Evolutionary conservation across 2,797 vertebrate genomes (phyloP).

Genomic region (Sebastiscus tertius): DNA sequence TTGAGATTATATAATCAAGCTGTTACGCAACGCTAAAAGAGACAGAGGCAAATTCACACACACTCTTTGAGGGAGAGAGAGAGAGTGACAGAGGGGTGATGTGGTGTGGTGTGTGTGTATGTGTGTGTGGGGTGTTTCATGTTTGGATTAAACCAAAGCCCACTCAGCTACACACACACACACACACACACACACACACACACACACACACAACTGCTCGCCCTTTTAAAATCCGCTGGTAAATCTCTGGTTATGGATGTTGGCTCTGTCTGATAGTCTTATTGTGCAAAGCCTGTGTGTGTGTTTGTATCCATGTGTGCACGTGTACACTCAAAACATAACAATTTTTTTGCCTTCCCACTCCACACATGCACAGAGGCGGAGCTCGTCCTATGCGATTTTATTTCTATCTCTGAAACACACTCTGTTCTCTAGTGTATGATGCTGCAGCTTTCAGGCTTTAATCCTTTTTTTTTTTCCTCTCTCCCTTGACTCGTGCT

Average conservation of each 20-base stretch:
- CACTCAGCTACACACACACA: conserved; percentile 54
- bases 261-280: conserved; percentile 55
- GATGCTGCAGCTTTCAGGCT: conserved; percentile 44
- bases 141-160: conserved; percentile 79
- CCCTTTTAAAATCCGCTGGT: conserved; percentile 68
- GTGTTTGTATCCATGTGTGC: conserved; percentile 23
- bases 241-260: conserved; percentile 68
- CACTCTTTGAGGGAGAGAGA: conserved; percentile 15
- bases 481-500: neutral
- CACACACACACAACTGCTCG: conserved; percentile 12
- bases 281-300: conserved; percentile 49
- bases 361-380: conserved; percentile 8
- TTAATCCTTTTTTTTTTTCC: conserved; percentile 31
- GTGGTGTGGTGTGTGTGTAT: conserved; percentile 10
- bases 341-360: neutral
- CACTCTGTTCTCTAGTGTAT: neutral
- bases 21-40: conserved; percentile 75
- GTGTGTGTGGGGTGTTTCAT: conserved; percentile 65
- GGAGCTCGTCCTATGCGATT: neutral
- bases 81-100: neutral
- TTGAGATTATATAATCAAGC: conserved; percentile 82
- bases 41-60: conserved; percentile 50
- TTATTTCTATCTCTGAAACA: conserved; percentile 10
- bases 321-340: conserved; percentile 26
- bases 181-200: conserved; percentile 24